These are phyloP conservation scores for Pelobates fuscus DNA, from an alignment of 2,113 vertebrate genomes.

Conservation along the genomic window DNA sequence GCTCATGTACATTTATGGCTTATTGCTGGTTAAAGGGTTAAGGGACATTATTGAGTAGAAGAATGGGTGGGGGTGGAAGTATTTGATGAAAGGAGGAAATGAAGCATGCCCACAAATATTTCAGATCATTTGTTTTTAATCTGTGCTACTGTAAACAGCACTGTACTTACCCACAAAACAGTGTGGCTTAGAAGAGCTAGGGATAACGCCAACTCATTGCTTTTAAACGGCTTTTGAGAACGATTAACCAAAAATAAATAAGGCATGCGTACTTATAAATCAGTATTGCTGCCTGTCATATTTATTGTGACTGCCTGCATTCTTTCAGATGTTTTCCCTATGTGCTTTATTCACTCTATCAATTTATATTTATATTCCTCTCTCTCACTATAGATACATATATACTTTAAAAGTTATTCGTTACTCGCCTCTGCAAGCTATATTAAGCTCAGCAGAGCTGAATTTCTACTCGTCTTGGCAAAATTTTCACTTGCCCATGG, in stretches of 20 bases:
- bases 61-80: not conserved
- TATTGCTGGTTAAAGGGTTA: not conserved
- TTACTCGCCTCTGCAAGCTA: too few species aligned
- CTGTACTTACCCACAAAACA: conserved; percentile 21
- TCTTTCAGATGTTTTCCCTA: not conserved
- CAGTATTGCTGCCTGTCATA: not conserved
- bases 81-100: conserved; percentile 16
- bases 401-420: too few species aligned
- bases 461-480: too few species aligned
- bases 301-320: not conserved
- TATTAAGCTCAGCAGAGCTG: too few species aligned
- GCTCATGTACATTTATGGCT: too few species aligned
- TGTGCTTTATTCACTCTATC: not conserved
- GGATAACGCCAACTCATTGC: not conserved
- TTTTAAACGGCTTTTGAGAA: conserved; percentile 7
- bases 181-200: not conserved
- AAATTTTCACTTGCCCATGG: too few species aligned
- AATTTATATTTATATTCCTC: too few species aligned
- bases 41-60: not conserved
- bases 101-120: conserved; percentile 36
- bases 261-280: not conserved
- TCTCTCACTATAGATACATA: not conserved
- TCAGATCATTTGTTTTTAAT: conserved; percentile 42
- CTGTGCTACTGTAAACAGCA: conserved; percentile 38
- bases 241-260: conserved; percentile 27